Conservation (phyloP, 2,113 vertebrate species). For the Xiphophorus couchianus region DNA sequence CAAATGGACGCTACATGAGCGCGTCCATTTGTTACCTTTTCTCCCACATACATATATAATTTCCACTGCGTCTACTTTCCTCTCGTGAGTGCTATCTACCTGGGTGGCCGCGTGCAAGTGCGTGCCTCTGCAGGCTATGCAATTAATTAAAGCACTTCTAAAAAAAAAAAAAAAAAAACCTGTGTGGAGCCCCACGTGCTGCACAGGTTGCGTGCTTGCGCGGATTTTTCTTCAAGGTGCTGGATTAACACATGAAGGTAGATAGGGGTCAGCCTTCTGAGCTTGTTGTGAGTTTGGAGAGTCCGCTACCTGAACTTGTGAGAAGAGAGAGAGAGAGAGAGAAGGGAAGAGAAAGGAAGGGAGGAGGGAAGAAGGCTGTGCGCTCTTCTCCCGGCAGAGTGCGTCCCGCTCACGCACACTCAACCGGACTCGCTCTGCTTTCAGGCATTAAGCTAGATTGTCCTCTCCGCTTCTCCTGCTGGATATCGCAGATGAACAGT, state of each 20-base stretch:
- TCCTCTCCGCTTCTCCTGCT: constrained; percentile 19
- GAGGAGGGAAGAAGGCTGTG: constrained; percentile 40
- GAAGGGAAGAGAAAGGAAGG: constrained; percentile 7
- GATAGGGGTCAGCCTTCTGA: constrained; percentile 44
- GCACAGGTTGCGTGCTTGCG: constrained; percentile 7
- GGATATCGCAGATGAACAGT: constrained; percentile 39
- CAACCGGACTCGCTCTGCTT: constrained; percentile 37
- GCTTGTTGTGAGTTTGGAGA: constrained; percentile 42
- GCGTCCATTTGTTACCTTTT: too few species aligned
- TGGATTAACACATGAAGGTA: background rate
- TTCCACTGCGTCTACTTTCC: constrained; percentile 2
- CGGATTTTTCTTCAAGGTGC: background rate
- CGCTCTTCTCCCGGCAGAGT: constrained; percentile 64
- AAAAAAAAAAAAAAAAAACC: background rate
- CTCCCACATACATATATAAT: background rate
- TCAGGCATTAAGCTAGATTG: constrained; percentile 35
- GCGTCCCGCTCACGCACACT: constrained; percentile 51
- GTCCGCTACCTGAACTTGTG: constrained; percentile 48
- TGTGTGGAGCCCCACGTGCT: constrained; percentile 14
- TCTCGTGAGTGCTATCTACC: constrained; percentile 36
- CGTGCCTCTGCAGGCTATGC: constrained; percentile 63
- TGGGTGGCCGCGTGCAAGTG: constrained; percentile 67
- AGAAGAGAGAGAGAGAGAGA: constrained; percentile 24
- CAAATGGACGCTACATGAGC: too few species aligned
- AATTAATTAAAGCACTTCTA: constrained; percentile 47